Conservation (phyloP, 2,113 vertebrate species). For the Peucedramus taeniatus region DNA sequence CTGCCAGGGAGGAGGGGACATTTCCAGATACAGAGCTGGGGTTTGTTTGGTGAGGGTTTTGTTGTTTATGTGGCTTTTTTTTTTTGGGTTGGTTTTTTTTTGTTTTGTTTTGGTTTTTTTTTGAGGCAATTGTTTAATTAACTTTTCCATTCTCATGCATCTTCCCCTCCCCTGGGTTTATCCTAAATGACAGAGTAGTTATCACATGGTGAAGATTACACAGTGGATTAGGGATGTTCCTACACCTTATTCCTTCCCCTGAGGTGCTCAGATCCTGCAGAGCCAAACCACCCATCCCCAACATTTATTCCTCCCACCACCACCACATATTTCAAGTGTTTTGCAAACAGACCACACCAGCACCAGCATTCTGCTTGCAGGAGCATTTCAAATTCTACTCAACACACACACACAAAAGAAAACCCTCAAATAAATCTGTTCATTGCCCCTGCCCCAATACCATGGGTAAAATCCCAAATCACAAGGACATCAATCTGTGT, state of each 20-base stretch:
- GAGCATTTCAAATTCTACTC: background rate
- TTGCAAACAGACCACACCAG: background rate
- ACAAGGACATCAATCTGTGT: background rate
- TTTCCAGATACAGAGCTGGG: background rate
- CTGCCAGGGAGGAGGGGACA: background rate
- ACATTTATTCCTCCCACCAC: background rate
- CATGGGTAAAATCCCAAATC: background rate
- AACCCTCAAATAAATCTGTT: background rate
- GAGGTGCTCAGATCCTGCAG: background rate
- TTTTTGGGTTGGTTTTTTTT: too few species aligned
- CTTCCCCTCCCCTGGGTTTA: background rate
- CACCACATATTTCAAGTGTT: background rate
- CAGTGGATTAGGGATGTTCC: background rate
- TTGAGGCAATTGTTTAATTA: background rate
- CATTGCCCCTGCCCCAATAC: background rate
- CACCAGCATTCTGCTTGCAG: background rate
- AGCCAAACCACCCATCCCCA: background rate
- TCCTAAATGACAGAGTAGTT: background rate
- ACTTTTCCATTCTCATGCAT: background rate
- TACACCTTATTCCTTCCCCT: background rate
- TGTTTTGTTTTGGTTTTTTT: too few species aligned
- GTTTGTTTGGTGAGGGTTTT: accelerated
- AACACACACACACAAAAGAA: too few species aligned
- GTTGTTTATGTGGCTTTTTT: background rate
- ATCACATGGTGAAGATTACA: background rate